Conservation (phyloP, 2,113 vertebrate species). For the Xiphias gladius region DNA sequence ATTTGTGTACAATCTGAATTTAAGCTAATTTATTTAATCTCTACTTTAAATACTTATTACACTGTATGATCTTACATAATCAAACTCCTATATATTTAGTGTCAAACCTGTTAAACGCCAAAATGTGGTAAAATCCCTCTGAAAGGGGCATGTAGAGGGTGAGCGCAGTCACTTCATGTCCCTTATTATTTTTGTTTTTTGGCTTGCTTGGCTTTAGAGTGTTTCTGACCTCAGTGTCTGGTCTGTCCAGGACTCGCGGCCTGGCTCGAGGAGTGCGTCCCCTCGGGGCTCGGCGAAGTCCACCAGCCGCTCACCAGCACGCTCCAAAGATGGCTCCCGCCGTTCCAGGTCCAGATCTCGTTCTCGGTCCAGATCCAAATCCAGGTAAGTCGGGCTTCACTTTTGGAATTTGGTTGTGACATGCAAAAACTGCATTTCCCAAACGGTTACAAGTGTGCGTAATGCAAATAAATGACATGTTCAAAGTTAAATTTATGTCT, state of each 20-base stretch:
- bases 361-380: slow-evolving; percentile 84
- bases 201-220: not conserved
- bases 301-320: slow-evolving; percentile 70
- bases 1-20: slow-evolving; percentile 26
- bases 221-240: slow-evolving; percentile 88
- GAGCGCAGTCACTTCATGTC: slow-evolving; percentile 48
- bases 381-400: slow-evolving; percentile 43
- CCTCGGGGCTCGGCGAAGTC: slow-evolving; percentile 70
- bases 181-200: slow-evolving; percentile 41
- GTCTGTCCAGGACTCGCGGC: slow-evolving; percentile 92
- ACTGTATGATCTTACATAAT: slow-evolving; percentile 15
- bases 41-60: slow-evolving; percentile 18
- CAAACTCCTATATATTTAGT: slow-evolving; percentile 29
- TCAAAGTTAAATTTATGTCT: not conserved
- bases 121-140: slow-evolving; percentile 43
- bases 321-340: slow-evolving; percentile 74
- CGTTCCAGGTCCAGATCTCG: slow-evolving; percentile 88
- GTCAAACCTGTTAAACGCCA: slow-evolving; percentile 40
- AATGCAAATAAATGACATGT: not conserved
- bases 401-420: not conserved
- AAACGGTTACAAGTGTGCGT: not conserved
- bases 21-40: slow-evolving; percentile 61
- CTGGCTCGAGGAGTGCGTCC: slow-evolving; percentile 86
- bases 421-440: not conserved
- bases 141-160: slow-evolving; percentile 45